A percentile compares a stretch with the other conserved stretches of the same genome.
Evolutionary conservation across 2,797 vertebrate species (phyloP).

Genomic region (Gephyroberyx darwinii): DNA sequence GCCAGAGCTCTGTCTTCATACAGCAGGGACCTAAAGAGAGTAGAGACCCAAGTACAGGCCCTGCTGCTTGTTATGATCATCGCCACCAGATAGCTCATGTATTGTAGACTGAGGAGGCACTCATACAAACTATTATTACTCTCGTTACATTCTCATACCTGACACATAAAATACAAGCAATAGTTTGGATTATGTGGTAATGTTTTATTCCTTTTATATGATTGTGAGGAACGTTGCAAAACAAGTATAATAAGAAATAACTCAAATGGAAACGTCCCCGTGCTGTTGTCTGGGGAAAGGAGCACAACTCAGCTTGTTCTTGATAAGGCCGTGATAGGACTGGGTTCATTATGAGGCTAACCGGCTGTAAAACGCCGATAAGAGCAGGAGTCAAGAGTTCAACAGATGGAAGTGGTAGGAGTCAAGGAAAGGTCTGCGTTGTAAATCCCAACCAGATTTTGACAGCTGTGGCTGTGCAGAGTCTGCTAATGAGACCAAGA

Average conservation of each 20-base stretch:
- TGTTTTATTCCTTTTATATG: neutral
- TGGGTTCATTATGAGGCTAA: conserved; percentile 2
- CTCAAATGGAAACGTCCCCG: neutral
- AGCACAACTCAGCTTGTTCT: neutral
- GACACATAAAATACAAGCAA: neutral
- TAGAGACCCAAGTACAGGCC: neutral
- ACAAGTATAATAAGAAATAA: neutral
- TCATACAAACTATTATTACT: neutral
- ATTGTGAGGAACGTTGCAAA: neutral
- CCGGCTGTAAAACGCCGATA: conserved; percentile 3
- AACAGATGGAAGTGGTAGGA: conserved; percentile 6
- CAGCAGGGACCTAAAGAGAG: neutral
- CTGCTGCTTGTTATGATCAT: neutral
- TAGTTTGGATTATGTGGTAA: neutral
- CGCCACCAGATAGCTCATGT: neutral
- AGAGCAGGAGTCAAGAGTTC: conserved; percentile 7
- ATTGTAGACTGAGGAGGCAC: neutral
- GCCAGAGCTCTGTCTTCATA: neutral
- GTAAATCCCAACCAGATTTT: neutral
- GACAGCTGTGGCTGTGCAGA: neutral
- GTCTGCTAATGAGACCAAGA: neutral
- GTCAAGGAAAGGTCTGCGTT: neutral
- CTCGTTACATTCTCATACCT: no score
- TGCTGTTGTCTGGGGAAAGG: neutral
- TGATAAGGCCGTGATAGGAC: conserved; percentile 1